These are phyloP conservation scores for Eublepharis macularius DNA, from an alignment of 2,113 vertebrate genomes.

Conservation along the genomic window DNA sequence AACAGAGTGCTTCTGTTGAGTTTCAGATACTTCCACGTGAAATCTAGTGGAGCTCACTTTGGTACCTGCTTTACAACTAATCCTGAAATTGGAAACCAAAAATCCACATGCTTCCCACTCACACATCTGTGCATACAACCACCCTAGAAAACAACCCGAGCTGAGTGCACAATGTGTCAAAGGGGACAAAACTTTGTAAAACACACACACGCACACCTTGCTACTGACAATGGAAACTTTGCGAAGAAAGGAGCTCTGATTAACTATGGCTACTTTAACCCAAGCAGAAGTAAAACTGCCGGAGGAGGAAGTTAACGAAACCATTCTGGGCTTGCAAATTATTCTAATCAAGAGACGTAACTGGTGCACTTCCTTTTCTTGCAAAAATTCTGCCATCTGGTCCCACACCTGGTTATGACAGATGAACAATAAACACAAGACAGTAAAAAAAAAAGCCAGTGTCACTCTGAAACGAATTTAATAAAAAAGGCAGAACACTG, in stretches of 20 bases:
- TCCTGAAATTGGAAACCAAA: not conserved
- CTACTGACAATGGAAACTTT: not conserved
- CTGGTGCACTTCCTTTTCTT: constrained; percentile 23
- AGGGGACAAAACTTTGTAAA: not conserved
- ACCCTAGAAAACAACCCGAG: too few relatives aligned
- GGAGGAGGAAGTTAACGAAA: constrained; percentile 31
- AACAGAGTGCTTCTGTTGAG: not conserved
- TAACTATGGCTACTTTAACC: accelerated
- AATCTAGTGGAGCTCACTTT: not conserved
- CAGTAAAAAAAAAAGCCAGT: not conserved
- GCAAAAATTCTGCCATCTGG: not conserved
- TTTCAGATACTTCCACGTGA: not conserved
- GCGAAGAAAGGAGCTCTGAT: not conserved
- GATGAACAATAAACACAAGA: not conserved
- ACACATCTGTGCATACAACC: too few relatives aligned
- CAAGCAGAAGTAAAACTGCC: not conserved
- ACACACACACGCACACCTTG: accelerated
- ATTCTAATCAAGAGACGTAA: constrained; percentile 23
- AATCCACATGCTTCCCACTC: too few relatives aligned
- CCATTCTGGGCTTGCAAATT: constrained; percentile 15
- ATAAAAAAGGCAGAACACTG: not conserved
- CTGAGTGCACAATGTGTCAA: not conserved
- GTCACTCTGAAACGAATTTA: not conserved
- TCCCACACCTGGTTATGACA: not conserved
- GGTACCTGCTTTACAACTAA: not conserved